Conservation (phyloP, 2,797 vertebrate species). For the Epinephelus malabaricus region DNA sequence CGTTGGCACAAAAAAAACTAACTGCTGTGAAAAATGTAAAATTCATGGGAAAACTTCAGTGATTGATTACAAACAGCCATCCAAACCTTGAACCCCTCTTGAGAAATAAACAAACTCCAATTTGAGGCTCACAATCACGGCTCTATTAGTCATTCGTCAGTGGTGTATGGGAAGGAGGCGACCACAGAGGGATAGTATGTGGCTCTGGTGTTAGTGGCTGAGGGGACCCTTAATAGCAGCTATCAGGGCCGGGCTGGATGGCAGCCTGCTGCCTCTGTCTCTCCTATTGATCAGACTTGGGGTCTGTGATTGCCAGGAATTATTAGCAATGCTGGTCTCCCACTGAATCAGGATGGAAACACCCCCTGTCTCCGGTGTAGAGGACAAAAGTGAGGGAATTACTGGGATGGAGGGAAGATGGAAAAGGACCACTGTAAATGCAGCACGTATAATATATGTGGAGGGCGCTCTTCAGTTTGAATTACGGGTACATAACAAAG, state of each 20-base stretch:
- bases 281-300: slow-evolving; percentile 76
- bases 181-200: slow-evolving; percentile 68
- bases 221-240: slow-evolving; percentile 73
- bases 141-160: slow-evolving; percentile 69
- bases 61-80: slow-evolving; percentile 69
- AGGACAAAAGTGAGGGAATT: slow-evolving; percentile 42
- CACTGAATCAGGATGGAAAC: slow-evolving; percentile 60
- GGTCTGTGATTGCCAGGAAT: slow-evolving; percentile 73
- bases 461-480: slow-evolving; percentile 4
- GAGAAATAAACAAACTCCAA: slow-evolving; percentile 67
- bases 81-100: slow-evolving; percentile 47
- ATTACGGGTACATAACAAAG: neutral
- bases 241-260: slow-evolving; percentile 72
- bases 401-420: slow-evolving; percentile 8
- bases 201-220: slow-evolving; percentile 68
- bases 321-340: slow-evolving; percentile 64
- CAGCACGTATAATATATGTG: neutral
- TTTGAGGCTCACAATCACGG: slow-evolving; percentile 63
- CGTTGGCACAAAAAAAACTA: slow-evolving; percentile 27
- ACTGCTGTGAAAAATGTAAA: slow-evolving; percentile 12
- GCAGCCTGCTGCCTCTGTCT: slow-evolving; percentile 72
- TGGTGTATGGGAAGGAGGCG: slow-evolving; percentile 58
- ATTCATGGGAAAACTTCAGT: slow-evolving; percentile 47
- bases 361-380: slow-evolving; percentile 22
- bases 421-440: slow-evolving; percentile 5